Base-by-base conservation (phyloP, 2,797 vertebrate genomes). In the Amblyopsis hoosieri region DNA sequence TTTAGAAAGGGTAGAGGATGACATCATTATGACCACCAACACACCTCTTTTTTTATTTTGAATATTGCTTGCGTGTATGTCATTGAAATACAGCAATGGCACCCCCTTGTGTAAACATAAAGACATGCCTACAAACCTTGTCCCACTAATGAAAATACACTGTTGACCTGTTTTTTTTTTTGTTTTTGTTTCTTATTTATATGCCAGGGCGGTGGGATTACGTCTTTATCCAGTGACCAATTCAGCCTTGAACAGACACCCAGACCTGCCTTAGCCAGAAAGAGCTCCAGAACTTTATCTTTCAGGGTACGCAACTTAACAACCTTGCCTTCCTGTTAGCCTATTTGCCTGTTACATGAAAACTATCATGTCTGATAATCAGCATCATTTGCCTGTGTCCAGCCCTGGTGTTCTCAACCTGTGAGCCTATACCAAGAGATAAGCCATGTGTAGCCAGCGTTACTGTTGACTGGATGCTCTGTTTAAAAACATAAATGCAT, bases 231-330 rank as follows among this genome's bases (percentile, higher is more conserved):
- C 67, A 47, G 59, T 4, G 45, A 29, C 12, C 23, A 51, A 14
- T 54, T 48, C 53, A 82, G 64, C 69, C 71, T 76, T 64, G 78
- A 88, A 67, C 80, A 80, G 48, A 71, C 78, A 0, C 5, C 66
- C 37, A 89, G 79, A 80, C 75, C 81, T 46, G 89, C 92, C 13
- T 94, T 98, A 60, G 79, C 71, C 69, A 87, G 92, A 53, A 90
- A 91, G 81, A 96, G 92, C 82, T 90, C 95, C 71, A 94, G 94
- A 80, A 96, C 96, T 0, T 69, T 92, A 71, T 98, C 96, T 47
- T 96, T 97, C 74, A 91, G 94, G 93, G 96, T 98, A 90, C 82
- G 3, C 23, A 29, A 29, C 23, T 29, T 29, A 19, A 64, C 54
- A 15, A 33, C 3, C 31, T 14, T 33, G 7, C 33, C 10, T 14